A percentile compares a stretch with the other conserved stretches of the same genome.
Conservation (phyloP, 2,797 vertebrate species). For the Mormyrops attenuatus region DNA sequence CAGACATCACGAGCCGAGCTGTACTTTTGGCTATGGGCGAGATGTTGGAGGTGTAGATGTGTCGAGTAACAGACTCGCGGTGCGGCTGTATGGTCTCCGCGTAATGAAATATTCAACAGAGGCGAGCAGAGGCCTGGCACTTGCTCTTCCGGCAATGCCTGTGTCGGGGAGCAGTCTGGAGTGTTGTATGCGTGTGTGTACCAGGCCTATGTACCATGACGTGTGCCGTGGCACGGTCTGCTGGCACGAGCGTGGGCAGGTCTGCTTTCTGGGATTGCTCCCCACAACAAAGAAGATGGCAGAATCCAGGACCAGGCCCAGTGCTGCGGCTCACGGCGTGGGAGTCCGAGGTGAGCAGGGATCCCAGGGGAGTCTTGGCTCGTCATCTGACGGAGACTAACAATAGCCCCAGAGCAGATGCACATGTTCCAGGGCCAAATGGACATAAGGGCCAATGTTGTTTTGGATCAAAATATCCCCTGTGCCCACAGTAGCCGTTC, state of each 20-base stretch:
- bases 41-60: not conserved
- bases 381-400: slow-evolving; percentile 65
- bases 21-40: not conserved
- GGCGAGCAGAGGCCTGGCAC: slow-evolving; percentile 24
- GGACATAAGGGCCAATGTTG: slow-evolving; percentile 63
- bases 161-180: slow-evolving; percentile 4
- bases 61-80: not conserved
- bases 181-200: not conserved
- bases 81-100: not conserved
- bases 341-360: slow-evolving; percentile 44
- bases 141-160: not conserved
- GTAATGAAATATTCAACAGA: slow-evolving; percentile 31
- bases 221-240: not conserved
- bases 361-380: slow-evolving; percentile 65
- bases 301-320: slow-evolving; percentile 54
- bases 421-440: slow-evolving; percentile 61
- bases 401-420: slow-evolving; percentile 68
- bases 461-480: slow-evolving; percentile 61
- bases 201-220: slow-evolving; percentile 31
- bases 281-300: slow-evolving; percentile 52
- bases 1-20: not conserved
- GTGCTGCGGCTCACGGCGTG: slow-evolving; percentile 27
- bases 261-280: not conserved
- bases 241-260: not conserved
- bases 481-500: slow-evolving; percentile 52